A percentile compares a stretch with the other conserved stretches of the same genome.
Conservation (phyloP, 2,113 vertebrate genomes). For the Silurus asotus region DNA sequence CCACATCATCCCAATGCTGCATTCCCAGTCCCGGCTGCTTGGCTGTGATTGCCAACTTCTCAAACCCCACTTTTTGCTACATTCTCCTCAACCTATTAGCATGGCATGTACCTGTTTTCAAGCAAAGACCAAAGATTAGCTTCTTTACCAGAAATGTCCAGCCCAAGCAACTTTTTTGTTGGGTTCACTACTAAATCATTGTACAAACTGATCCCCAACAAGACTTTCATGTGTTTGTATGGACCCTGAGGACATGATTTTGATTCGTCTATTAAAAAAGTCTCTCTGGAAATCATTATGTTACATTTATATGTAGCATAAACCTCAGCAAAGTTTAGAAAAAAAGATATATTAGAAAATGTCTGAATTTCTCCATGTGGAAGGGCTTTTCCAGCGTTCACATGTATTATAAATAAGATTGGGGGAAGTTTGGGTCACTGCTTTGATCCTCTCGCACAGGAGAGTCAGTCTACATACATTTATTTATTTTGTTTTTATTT, state of each 20-base stretch:
- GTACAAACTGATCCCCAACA: neutral
- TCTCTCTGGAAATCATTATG: too few relatives aligned
- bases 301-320: too few relatives aligned
- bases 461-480: neutral
- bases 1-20: neutral
- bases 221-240: neutral
- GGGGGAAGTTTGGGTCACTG: neutral
- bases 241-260: neutral
- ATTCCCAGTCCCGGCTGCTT: neutral
- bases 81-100: neutral
- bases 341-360: neutral
- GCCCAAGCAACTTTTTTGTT: neutral
- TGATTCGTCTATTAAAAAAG: neutral
- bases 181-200: neutral
- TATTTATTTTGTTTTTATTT: neutral
- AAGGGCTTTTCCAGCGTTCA: neutral
- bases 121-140: neutral
- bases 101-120: neutral
- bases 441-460: neutral
- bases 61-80: neutral
- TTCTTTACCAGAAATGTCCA: neutral
- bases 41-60: neutral
- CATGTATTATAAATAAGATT: neutral
- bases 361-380: neutral
- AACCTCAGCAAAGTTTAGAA: too few relatives aligned